Conservation (phyloP, 2,888 invertebrate species). For the Ochropleura plecta region DNA sequence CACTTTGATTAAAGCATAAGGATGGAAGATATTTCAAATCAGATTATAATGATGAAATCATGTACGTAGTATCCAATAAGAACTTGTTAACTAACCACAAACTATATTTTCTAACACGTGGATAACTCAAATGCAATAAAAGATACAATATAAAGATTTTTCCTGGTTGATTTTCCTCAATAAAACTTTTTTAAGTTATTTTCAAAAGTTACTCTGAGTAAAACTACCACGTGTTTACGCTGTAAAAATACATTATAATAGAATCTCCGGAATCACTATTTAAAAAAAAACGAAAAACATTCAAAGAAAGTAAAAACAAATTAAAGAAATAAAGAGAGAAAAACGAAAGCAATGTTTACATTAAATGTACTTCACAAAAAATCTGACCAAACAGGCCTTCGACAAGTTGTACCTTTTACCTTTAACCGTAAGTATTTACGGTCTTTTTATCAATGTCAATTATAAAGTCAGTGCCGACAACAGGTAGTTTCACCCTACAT, state of each 20-base stretch:
- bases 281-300: neutral
- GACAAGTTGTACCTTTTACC: conserved; percentile 67
- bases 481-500: conserved; percentile 69
- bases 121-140: conserved; percentile 26
- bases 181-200: neutral
- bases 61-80: neutral
- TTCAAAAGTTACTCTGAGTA: neutral
- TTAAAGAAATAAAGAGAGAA: neutral
- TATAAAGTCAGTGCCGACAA: conserved; percentile 77
- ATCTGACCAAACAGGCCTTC: conserved; percentile 59
- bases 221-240: neutral
- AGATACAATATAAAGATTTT: conserved; percentile 19
- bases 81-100: conserved; percentile 13
- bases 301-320: conserved; percentile 26
- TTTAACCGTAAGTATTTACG: conserved; percentile 66
- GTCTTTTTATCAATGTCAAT: conserved; percentile 79
- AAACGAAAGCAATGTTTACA: conserved; percentile 45
- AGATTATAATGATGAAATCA: neutral
- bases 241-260: neutral
- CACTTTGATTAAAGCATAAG: neutral
- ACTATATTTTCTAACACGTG: conserved; percentile 15
- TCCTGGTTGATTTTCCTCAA: conserved; percentile 30
- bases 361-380: conserved; percentile 51
- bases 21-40: conserved; percentile 1
- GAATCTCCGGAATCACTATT: neutral